phyloP scores from a whole-genome alignment of 2,113 vertebrate species.

The Paramormyrops kingsleyae region DNA sequence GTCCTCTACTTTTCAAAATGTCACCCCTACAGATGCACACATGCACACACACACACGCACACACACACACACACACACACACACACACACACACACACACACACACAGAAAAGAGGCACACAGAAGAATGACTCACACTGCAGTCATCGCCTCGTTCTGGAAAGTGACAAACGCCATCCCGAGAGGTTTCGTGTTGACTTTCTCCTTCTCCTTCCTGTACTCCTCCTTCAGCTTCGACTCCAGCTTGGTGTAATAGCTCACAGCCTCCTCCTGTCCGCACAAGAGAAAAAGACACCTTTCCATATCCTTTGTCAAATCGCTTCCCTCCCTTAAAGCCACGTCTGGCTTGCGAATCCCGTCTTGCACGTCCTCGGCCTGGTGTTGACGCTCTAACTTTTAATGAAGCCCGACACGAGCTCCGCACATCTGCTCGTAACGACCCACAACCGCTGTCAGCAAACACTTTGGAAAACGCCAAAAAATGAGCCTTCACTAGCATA shows the following conservation, averaged over 20 bases:
- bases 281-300: neutral
- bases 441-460: neutral
- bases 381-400: neutral
- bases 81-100: neutral
- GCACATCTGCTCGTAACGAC: too few species aligned
- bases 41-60: neutral
- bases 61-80: neutral
- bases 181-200: constrained; percentile 90
- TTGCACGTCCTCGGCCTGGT: neutral
- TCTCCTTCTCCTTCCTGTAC: constrained; percentile 91
- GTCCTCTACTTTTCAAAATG: neutral
- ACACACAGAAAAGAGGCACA: neutral
- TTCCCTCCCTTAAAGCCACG: neutral
- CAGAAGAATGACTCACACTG: constrained; percentile 67
- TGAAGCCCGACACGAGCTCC: neutral
- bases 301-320: neutral
- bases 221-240: constrained; percentile 92
- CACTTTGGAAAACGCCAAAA: neutral
- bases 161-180: constrained; percentile 98
- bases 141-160: constrained; percentile 90
- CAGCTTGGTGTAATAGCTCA: constrained; percentile 84
- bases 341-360: neutral
- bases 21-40: neutral
- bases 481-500: neutral
- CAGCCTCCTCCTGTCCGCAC: constrained; percentile 78